Evolutionary conservation across 1,140 invertebrate species (phyloP), one percentile per base, ranked within the genome.

Genomic region (Hormaphis cornu): DNA sequence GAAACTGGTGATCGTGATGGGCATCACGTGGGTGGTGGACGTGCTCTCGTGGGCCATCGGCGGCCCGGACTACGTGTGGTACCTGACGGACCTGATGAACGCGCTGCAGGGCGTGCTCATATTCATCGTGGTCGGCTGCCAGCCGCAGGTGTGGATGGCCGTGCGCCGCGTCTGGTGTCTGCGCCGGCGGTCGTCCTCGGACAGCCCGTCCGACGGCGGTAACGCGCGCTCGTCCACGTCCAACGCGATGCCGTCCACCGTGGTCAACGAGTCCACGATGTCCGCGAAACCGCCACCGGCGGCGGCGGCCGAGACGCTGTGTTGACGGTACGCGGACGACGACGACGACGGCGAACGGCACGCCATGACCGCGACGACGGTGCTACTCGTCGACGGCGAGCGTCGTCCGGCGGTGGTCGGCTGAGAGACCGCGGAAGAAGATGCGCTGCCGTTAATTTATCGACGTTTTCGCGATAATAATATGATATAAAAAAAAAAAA

Each of bases 91-190:
- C 77, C 75, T 92, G 71, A 83, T 93, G 75, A 93, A 92, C 78
- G 85, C 87, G 54, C 81, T 91, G 30, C 90, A 93, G 78, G 90
- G 90, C 44, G 85, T 93, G n/a, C 85, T 92, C 75, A 92, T 94
- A 66, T 94, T 94, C 77, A 83, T 89, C 72, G 90, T 93, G 44
- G 89, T 92, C 54, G 89, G 89, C 28, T 91, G 89, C 77, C 90
- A 93, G 80, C 89, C 89, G n/a, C 77, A 82, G 77, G 83, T 88
- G 35, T 83, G 86, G 76, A 82, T 85, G 22, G 86, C 86, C 20
- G 77, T 87, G 14, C 86, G 86, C 74, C 79, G 86, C 69, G 78
- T 87, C 69, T 81, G 84, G 80, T 82, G 84, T 80, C 81, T 82
- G 79, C 40, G 61, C 3, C 81, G 79, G 58, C 81, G 82, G 14